Base-by-base conservation (phyloP, 2,888 invertebrate genomes). In the Cephus nigrinus region DNA sequence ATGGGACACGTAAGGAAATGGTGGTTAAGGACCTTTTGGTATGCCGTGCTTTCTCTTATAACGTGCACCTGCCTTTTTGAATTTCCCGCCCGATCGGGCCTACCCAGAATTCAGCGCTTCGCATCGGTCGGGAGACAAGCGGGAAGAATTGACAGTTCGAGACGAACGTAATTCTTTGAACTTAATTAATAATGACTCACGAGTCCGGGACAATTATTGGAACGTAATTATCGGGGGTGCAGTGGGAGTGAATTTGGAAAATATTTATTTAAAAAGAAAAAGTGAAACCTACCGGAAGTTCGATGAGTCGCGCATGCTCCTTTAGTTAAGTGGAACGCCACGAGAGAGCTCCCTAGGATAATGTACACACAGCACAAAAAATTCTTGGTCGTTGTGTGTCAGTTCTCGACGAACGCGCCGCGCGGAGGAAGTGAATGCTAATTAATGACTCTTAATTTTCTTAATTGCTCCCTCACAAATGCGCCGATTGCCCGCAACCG, bases 401-500 rank as follows among this genome's bases (percentile, higher is more conserved):
- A 78, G 76, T 76, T 33, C 31, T 76, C 74, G 74, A 33, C 69
- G 77, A 72, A 69, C 68, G 77, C 73, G 34, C 76, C 77, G 78
- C 76, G 75, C 15, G 82, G 84, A 89, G 90, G 88, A 90, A 89
- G 87, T 88, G 89, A 89, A 90, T 90, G 85, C 88, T 91, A 91
- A 91, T 91, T 90, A 91, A 91, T 90, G 90, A 87, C 90, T 88
- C 90, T 91, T 91, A 90, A 90, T 91, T 90, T 88, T 87, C 87
- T 90, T 91, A 91, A 91, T 91, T 90, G 88, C 84, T 87, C 85
- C 84, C 85, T 80, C 69, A 84, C 84, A 82, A 90, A 86, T 86
- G 84, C 85, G 84, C 81, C 82, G 83, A 84, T 86, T 82, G 84
- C 84, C 83, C 82, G 86, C 82, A 84, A 84, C 81, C 80, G 81